A percentile compares a stretch with the other conserved stretches of the same genome.
These are phyloP conservation scores for Homarus gammarus DNA, from an alignment of 2,888 invertebrate species.

Conservation along the genomic window DNA sequence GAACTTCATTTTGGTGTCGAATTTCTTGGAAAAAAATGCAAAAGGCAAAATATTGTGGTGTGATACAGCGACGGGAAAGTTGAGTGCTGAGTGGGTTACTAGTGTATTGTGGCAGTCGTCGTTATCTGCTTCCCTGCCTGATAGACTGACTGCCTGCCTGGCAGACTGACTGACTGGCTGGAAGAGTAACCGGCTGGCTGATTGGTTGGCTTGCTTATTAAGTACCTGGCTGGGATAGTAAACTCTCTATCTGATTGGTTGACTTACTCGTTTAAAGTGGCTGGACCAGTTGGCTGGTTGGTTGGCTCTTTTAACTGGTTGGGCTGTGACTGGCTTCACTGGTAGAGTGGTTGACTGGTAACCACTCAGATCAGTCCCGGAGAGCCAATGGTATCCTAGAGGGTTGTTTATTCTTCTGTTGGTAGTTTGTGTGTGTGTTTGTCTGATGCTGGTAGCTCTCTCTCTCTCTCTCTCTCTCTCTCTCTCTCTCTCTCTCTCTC, in stretches of 20 bases:
- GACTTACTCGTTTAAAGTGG: no score
- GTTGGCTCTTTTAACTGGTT: no score
- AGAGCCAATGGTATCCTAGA: neutral
- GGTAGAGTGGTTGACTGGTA: no score
- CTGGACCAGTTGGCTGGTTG: no score
- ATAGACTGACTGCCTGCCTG: neutral
- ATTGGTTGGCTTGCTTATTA: neutral
- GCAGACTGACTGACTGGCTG: no score
- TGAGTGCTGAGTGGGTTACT: slow-evolving; percentile 26
- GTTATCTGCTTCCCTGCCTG: slow-evolving; percentile 9
- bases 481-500: neutral
- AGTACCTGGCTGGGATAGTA: no score
- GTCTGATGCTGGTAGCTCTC: neutral
- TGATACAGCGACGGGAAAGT: neutral
- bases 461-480: neutral
- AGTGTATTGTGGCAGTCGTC: neutral
- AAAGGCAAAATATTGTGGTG: neutral
- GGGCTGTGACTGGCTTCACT: no score
- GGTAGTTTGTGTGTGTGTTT: neutral
- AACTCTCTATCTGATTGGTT: no score
- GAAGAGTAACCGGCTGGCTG: slow-evolving; percentile 2
- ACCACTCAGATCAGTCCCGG: neutral
- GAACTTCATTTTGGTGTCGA: neutral
- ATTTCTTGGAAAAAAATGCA: slow-evolving; percentile 1
- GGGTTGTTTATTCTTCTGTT: neutral